Base-by-base conservation (phyloP, 1,140 invertebrate species). In the Atta texana region DNA sequence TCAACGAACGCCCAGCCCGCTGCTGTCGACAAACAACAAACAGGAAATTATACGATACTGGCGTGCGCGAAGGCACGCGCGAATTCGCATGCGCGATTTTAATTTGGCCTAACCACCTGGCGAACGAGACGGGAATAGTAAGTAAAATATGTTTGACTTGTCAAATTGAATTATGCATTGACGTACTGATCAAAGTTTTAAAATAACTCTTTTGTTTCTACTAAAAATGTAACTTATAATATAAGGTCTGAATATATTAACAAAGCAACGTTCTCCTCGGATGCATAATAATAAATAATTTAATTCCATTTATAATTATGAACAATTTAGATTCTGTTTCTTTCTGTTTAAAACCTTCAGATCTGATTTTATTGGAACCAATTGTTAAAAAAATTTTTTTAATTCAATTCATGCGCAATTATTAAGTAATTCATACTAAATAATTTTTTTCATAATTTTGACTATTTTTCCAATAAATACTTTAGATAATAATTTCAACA, bases 21-120 rank as follows among this genome's bases (percentile, higher is more conserved):
- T 24, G 51, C 61, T 74, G 51, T 71, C 39, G 49, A 69, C 69
- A 87, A 74, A 53, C 53, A 51, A 74, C 68, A 87, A 75, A 49
- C 55, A 59, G 66, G 72, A 63, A 88, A 89, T 88, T 88, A 72
- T 74, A 76, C 74, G 80, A 59, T 86, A 86, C 57, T 39, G 51
- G 63, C 68, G 74, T 88, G 72, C 72, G 61, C 57, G 10, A 21
- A 57, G 44, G 68, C 61, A 85, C 75, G 39, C 81, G 75, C 55
- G 34, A 16, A 64, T 49, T 51, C 49, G 66, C 61, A 85, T 75
- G 34, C 80, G 71, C 55, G 34, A 86, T 81, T 80, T 81, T 75
- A 74, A 84, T 84, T 69, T 74, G 3, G 53, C 57, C 69, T 61
- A 75, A 84, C 69, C 80, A 84, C 28, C 69, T 75, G 69, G 18